These are phyloP conservation scores for Hyperoodon ampullatus DNA, from an alignment of 2,113 vertebrate genomes.

Conservation along the genomic window DNA sequence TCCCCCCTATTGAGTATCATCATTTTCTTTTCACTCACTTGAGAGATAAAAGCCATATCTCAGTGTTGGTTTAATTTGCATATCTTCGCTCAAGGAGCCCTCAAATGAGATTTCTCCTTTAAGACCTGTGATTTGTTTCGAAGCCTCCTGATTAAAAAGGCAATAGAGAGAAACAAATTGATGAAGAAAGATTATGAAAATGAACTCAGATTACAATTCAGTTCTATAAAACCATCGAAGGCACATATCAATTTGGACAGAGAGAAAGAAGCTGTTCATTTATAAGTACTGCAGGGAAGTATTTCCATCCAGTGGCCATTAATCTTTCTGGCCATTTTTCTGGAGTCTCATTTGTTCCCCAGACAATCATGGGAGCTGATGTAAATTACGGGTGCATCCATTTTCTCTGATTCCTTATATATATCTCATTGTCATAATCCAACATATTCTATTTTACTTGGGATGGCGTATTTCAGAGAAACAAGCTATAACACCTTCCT, in stretches of 20 bases:
- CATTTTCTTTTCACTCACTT: neutral
- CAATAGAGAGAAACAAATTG: neutral
- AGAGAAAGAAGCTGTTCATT: neutral
- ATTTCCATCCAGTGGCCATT: neutral
- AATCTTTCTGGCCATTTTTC: neutral
- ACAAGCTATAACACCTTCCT: neutral
- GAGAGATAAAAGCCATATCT: neutral
- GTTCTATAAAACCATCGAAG: neutral
- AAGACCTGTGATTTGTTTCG: constrained; percentile 43
- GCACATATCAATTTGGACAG: neutral
- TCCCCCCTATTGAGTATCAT: too few relatives aligned
- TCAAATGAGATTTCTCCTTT: constrained; percentile 20
- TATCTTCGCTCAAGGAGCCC: neutral
- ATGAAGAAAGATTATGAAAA: constrained; percentile 19
- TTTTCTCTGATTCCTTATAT: neutral
- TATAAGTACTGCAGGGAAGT: neutral
- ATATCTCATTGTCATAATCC: neutral
- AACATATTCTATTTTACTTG: neutral
- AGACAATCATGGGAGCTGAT: neutral
- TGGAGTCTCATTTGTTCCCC: neutral
- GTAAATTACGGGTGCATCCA: neutral
- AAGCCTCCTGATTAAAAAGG: constrained; percentile 40
- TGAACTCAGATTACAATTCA: constrained; percentile 12
- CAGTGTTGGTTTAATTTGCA: constrained; percentile 32
- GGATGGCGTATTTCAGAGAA: neutral